These are phyloP conservation scores for Ornithoptera priamus DNA, from an alignment of 2,888 invertebrate species.

Conservation along the genomic window DNA sequence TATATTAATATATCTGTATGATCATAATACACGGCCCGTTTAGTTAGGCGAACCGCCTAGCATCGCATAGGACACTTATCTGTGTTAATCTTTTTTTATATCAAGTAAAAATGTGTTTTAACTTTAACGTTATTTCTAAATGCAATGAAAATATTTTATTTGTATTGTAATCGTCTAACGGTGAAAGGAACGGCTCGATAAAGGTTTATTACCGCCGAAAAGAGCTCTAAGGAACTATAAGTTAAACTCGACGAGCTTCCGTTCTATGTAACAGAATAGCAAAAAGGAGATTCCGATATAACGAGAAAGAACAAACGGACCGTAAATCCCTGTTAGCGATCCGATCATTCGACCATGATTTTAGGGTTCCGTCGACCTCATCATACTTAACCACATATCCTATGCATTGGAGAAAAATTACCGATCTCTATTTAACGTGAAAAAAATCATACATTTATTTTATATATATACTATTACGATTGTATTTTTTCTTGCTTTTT, in stretches of 20 bases:
- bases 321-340: slow-evolving; percentile 47
- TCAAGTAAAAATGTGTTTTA: too few relatives aligned
- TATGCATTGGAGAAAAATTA: slow-evolving; percentile 17
- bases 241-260: slow-evolving; percentile 37
- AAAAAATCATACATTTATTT: too few relatives aligned
- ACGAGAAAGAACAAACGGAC: slow-evolving; percentile 53
- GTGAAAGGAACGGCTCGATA: slow-evolving; percentile 10
- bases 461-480: too few relatives aligned
- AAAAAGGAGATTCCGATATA: slow-evolving; percentile 52
- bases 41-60: too few relatives aligned
- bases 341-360: slow-evolving; percentile 51
- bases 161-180: slow-evolving; percentile 9
- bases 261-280: slow-evolving; percentile 50
- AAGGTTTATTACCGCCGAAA: slow-evolving; percentile 38
- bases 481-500: too few relatives aligned
- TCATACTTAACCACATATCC: slow-evolving; percentile 39
- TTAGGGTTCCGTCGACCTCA: slow-evolving; percentile 45
- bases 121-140: too few relatives aligned
- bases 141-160: not conserved
- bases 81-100: too few relatives aligned
- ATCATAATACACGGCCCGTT: too few relatives aligned
- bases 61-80: too few relatives aligned
- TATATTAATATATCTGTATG: too few relatives aligned
- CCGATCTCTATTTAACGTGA: not conserved
- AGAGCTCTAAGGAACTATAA: slow-evolving; percentile 38